A percentile compares a stretch with the other conserved stretches of the same genome.
phyloP scores from a whole-genome alignment of 23 tunicate genomes.

The Styela clava region DNA sequence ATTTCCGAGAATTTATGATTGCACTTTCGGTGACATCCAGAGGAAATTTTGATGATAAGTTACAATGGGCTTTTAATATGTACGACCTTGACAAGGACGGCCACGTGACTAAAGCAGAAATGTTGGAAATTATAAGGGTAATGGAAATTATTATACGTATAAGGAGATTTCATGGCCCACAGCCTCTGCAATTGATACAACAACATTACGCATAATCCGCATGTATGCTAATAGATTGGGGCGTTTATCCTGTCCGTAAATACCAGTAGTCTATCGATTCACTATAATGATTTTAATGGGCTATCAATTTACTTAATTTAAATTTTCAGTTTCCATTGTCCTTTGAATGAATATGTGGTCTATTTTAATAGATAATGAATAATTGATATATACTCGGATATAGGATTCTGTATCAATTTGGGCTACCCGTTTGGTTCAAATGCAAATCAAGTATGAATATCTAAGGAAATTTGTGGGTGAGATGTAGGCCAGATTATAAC shows the following conservation, averaged over 20 bases:
- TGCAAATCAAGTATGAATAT: too few relatives aligned
- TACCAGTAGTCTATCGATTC: too few relatives aligned
- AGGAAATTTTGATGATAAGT: conserved; percentile 68
- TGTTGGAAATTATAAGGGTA: conserved; percentile 81
- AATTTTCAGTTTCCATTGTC: not conserved
- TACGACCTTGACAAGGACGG: conserved; percentile 92
- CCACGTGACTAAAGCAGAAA: conserved; percentile 66
- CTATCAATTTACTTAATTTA: not conserved
- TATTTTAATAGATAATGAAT: not conserved
- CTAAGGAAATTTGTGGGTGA: too few relatives aligned
- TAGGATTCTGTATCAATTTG: too few relatives aligned
- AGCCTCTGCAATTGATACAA: too few relatives aligned
- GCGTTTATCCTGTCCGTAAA: too few relatives aligned
- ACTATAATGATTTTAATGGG: not conserved
- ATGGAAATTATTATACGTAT: not conserved
- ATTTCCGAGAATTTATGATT: conserved; percentile 90
- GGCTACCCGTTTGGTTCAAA: too few relatives aligned
- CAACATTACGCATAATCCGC: too few relatives aligned
- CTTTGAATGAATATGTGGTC: not conserved
- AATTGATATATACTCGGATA: too few relatives aligned
- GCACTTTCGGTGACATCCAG: conserved; percentile 90
- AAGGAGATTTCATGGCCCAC: too few relatives aligned
- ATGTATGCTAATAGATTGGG: too few relatives aligned
- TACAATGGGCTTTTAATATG: conserved; percentile 88
- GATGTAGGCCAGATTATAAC: too few relatives aligned